Conservation (phyloP, 2,113 vertebrate genomes). For the Excalfactoria chinensis region DNA sequence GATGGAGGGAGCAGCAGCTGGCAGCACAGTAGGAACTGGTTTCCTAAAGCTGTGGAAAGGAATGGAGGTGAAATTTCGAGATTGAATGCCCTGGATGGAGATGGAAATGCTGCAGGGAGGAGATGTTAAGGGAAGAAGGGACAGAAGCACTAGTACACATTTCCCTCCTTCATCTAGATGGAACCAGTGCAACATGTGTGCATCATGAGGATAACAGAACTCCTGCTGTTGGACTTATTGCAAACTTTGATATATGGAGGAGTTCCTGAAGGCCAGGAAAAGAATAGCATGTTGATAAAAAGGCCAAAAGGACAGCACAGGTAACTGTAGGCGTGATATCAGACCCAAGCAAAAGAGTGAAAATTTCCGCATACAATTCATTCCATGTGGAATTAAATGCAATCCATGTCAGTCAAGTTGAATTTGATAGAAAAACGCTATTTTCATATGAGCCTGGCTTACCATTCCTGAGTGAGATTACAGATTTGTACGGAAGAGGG, state of each 20-base stretch:
- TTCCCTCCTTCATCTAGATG: background rate
- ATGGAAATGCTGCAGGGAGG: background rate
- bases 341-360: background rate
- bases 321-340: background rate
- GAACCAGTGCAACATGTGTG: background rate
- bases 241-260: background rate
- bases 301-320: background rate
- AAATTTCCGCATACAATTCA: background rate
- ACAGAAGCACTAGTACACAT: background rate
- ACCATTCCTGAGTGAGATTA: background rate
- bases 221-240: background rate
- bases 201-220: background rate
- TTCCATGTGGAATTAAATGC: background rate
- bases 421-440: background rate
- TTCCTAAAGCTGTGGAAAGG: slow-evolving; percentile 25
- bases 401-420: background rate
- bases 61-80: background rate
- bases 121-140: background rate
- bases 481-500: background rate
- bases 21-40: slow-evolving; percentile 1
- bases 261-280: background rate
- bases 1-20: slow-evolving; percentile 32
- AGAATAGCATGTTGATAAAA: background rate
- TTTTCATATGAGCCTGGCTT: background rate
- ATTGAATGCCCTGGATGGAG: background rate